Conservation (phyloP, 2,797 vertebrate genomes). For the Pelochelys cantorii region DNA sequence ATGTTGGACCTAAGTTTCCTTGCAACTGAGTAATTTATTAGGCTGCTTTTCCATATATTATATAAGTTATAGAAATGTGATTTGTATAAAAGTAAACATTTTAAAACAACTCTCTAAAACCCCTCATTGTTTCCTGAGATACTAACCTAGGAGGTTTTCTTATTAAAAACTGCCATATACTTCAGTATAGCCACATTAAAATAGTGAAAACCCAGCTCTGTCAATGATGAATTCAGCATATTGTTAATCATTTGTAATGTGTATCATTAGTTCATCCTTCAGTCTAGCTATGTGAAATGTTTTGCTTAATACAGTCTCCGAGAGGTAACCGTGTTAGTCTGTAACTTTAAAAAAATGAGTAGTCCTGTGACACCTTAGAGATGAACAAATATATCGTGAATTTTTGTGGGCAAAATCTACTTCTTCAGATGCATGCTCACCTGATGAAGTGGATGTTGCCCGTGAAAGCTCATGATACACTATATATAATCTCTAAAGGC, state of each 20-base stretch:
- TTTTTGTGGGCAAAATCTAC: too few relatives aligned
- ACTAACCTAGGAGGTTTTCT: background rate
- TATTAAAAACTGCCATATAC: background rate
- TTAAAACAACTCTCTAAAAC: background rate
- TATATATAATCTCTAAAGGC: too few relatives aligned
- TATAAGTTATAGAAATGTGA: slow-evolving; percentile 23
- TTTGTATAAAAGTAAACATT: slow-evolving; percentile 23
- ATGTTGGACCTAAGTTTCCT: background rate
- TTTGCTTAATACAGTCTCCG: slow-evolving; percentile 8
- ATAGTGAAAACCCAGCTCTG: background rate
- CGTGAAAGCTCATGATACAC: too few relatives aligned
- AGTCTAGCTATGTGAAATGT: background rate
- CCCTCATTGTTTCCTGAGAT: background rate
- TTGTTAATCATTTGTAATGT: slow-evolving; percentile 36
- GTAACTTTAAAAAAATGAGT: too few relatives aligned
- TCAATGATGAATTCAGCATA: slow-evolving; percentile 43
- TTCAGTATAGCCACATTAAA: slow-evolving; percentile 28
- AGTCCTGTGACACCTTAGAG: too few relatives aligned
- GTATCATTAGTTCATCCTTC: slow-evolving; percentile 43
- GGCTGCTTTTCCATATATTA: background rate
- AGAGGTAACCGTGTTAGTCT: too few relatives aligned
- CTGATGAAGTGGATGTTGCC: too few relatives aligned
- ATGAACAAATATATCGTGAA: too few relatives aligned
- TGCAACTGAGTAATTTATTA: slow-evolving; percentile 12
- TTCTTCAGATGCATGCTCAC: too few relatives aligned